Conservation (phyloP, 1,140 invertebrate genomes). For the Colletes gigas region DNA sequence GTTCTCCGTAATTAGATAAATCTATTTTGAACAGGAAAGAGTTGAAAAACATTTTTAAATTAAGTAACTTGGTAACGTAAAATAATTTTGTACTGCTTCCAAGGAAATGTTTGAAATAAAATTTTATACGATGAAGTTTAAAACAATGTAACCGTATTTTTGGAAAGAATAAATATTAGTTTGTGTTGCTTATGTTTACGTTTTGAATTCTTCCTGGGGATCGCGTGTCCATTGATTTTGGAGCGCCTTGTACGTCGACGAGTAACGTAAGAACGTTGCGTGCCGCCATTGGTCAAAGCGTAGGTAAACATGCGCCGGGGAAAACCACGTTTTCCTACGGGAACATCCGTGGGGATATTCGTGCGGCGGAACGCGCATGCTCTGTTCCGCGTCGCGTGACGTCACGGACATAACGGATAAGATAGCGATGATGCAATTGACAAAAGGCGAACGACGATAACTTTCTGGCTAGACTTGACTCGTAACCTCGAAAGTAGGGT, state of each 20-base stretch:
- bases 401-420: conserved; percentile 10
- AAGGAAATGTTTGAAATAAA: no score
- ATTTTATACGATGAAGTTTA: no score
- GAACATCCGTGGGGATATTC: neutral
- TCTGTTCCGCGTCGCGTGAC: neutral
- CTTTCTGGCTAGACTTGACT: neutral
- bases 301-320: conserved; percentile 19
- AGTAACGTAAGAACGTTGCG: conserved; percentile 3
- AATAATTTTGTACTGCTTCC: no score
- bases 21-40: no score
- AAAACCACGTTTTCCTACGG: conserved; percentile 5
- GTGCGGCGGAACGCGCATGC: neutral
- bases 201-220: neutral
- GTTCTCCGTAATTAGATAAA: no score
- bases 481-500: neutral
- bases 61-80: no score
- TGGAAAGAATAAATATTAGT: no score
- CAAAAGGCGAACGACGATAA: neutral
- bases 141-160: no score
- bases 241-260: neutral
- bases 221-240: neutral
- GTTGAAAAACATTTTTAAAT: no score
- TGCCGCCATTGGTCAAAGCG: conserved; percentile 15
- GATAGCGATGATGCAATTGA: conserved; percentile 25
- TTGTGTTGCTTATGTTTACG: no score